Base-by-base conservation (phyloP, 2,888 invertebrate species). In the Cephus nigrinus region DNA sequence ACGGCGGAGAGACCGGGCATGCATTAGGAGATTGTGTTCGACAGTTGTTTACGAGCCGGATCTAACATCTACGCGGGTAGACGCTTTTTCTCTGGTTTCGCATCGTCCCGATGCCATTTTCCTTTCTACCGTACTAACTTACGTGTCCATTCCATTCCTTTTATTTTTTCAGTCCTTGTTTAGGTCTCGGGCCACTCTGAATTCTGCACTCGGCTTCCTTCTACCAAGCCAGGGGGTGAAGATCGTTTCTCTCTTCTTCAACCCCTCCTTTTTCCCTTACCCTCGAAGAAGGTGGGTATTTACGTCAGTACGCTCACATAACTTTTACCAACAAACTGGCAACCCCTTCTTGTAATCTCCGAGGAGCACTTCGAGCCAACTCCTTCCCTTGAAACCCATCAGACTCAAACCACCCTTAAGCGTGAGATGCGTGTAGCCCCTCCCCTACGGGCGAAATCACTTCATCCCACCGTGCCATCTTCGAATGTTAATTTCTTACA, bases 21-120 rank as follows among this genome's bases (percentile, higher is more conserved):
- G 90, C 90, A 91, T 91, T 90, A 90, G 90, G 89, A 90, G 90
- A 91, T 91, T 90, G 90, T 89, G 90, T 89, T 90, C 90, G 90
- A 89, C 88, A 88, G 89, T 91, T 91, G 90, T 90, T 90, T 91
- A 90, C 90, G 90, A 89, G 55, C 83, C 83, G 84, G 85, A 84
- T 86, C 82, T 79, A 86, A 86, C 83, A 84, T 82, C 82, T 81
- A 78, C 80, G 31, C 71, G 71, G 71, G 71, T 31, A 71, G 1
- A 31, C 33, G 32, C 71, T 71, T 71, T 80, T 78, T 80, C 75
- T 76, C 75, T 74, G 35, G 34, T 79, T 79, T 79, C 69, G 69
- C 76, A 32, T 55, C 55, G 23, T 55, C 74, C 68, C 23, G 36
- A 73, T 82, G 84, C 85, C 85, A 82, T 83, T 81, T 84, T 85